Evolutionary conservation across 2,797 vertebrate species (phyloP).

Genomic region (Cynopterus sphinx): DNA sequence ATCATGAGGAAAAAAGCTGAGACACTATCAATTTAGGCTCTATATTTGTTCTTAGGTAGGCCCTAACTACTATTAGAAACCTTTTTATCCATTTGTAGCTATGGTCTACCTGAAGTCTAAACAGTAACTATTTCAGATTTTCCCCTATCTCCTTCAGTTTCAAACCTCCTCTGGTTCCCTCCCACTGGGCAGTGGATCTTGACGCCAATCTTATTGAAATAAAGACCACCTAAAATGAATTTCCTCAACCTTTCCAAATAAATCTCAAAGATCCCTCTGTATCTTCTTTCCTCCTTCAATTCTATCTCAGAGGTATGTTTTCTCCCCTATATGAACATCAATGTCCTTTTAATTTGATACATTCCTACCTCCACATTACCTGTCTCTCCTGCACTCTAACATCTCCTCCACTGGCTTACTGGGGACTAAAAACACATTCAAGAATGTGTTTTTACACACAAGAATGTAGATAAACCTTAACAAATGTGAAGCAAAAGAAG

Average conservation of each 20-base stretch:
- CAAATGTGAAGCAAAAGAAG: neutral
- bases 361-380: neutral
- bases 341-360: neutral
- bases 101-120: neutral
- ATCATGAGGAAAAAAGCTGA: neutral
- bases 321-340: neutral
- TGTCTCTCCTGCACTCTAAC: neutral
- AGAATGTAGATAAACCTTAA: neutral
- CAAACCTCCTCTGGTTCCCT: neutral
- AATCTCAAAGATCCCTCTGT: neutral
- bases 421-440: neutral
- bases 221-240: neutral
- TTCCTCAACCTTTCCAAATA: neutral
- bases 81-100: neutral
- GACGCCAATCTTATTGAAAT: neutral
- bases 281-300: neutral
- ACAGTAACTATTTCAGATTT: neutral
- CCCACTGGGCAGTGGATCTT: neutral
- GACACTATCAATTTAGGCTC: neutral
- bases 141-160: neutral
- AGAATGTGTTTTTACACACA: neutral
- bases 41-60: constrained; percentile 1
- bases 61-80: neutral
- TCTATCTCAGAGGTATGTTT: neutral
- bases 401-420: neutral